Evolutionary conservation across 2,113 vertebrate species (phyloP).

Genomic region (Otolemur garnettii): DNA sequence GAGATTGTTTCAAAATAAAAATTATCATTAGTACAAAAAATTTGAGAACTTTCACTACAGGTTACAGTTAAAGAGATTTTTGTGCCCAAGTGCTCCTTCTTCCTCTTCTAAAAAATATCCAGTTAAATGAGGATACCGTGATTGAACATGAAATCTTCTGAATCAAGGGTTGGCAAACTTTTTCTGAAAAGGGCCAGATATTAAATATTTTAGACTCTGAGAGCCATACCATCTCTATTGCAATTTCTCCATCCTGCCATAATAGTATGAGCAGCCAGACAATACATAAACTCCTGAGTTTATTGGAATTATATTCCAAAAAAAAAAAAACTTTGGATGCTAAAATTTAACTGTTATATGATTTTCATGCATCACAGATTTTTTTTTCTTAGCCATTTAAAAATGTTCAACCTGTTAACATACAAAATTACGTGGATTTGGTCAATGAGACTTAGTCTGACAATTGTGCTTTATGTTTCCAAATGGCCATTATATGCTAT

Average conservation of each 20-base stretch:
- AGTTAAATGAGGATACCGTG: not conserved
- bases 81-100: not conserved
- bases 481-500: not conserved
- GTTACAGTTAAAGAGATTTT: not conserved
- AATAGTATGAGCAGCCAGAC: not conserved
- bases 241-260: not conserved
- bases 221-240: not conserved
- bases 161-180: not conserved
- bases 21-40: not conserved
- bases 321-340: not conserved
- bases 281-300: not conserved
- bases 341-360: not conserved
- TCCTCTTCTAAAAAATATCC: not conserved
- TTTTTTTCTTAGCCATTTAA: not conserved
- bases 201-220: not conserved
- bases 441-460: not conserved
- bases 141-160: constrained; percentile 13
- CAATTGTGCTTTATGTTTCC: not conserved
- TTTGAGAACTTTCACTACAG: not conserved
- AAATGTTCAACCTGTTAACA: constrained; percentile 16
- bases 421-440: not conserved
- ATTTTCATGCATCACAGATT: not conserved
- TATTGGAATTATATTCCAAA: not conserved
- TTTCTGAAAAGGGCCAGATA: not conserved
- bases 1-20: constrained; percentile 37